Conservation (phyloP, 1,140 invertebrate genomes). For the Marisa cornuarietis region DNA sequence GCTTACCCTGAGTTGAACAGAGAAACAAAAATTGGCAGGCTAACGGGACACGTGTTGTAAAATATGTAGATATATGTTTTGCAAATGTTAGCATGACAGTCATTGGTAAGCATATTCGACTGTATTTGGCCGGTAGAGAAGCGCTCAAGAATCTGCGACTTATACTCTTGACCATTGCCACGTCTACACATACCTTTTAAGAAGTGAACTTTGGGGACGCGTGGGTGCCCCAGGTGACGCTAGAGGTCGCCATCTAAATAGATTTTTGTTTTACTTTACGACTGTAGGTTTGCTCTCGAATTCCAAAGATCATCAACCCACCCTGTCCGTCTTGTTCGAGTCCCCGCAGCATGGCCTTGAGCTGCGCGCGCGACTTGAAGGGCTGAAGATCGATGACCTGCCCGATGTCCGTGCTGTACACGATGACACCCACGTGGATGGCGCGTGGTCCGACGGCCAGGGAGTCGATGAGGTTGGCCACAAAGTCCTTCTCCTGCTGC, state of each 20-base stretch:
- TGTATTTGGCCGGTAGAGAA: too few species aligned
- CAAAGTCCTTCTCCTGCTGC: slow-evolving; percentile 48
- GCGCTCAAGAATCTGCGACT: too few species aligned
- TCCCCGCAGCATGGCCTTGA: slow-evolving; percentile 17
- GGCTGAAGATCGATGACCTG: slow-evolving; percentile 32
- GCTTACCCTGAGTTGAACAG: too few species aligned
- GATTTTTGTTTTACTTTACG: neutral
- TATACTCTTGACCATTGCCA: too few species aligned
- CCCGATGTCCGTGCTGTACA: slow-evolving; percentile 54
- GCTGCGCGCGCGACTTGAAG: slow-evolving; percentile 24
- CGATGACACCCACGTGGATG: slow-evolving; percentile 51
- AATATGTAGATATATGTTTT: too few species aligned
- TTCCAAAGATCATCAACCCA: neutral
- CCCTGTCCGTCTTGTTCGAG: slow-evolving; percentile 20
- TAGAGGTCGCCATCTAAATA: neutral
- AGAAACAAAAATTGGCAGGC: too few species aligned
- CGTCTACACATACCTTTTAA: too few species aligned
- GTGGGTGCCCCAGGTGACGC: too few species aligned
- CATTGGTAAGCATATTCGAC: too few species aligned
- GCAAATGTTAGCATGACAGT: too few species aligned
- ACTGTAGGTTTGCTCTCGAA: neutral
- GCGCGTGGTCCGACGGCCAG: slow-evolving; percentile 46
- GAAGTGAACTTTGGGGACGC: too few species aligned
- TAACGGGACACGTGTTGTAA: too few species aligned
- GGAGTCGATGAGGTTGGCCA: slow-evolving; percentile 45